These are phyloP conservation scores for Enteromius viviparus DNA, from an alignment of 2,797 vertebrate species.

Conservation along the genomic window DNA sequence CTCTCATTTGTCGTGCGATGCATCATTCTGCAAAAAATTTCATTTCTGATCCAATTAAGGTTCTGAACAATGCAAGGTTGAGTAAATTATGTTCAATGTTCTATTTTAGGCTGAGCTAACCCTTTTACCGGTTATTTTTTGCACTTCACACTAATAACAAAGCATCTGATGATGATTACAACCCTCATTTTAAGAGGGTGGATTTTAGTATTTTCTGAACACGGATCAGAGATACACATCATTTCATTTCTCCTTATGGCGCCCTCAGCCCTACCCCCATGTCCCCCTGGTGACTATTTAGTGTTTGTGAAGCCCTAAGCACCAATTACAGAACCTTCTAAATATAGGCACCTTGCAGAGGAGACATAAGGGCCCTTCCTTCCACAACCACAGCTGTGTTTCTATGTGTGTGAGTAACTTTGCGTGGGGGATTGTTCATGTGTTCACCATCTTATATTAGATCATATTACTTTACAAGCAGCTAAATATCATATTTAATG, in stretches of 20 bases:
- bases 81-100: constrained; percentile 1
- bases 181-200: not conserved
- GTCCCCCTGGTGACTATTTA: constrained; percentile 30
- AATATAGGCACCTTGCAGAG: constrained; percentile 51
- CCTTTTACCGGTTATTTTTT: not conserved
- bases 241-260: constrained; percentile 38
- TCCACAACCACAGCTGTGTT: constrained; percentile 44
- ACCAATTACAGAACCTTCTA: constrained; percentile 58
- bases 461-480: constrained; percentile 11
- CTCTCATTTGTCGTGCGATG: not conserved
- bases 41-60: not conserved
- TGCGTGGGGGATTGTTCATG: constrained; percentile 17
- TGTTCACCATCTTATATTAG: constrained; percentile 1
- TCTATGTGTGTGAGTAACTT: constrained; percentile 12
- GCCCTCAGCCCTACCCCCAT: constrained; percentile 13
- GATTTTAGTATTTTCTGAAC: constrained; percentile 10
- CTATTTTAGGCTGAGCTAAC: constrained; percentile 1
- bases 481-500: constrained; percentile 7
- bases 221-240: constrained; percentile 22
- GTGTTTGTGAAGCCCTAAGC: constrained; percentile 47
- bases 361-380: constrained; percentile 30
- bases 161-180: constrained; percentile 12
- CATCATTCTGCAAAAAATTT: not conserved
- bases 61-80: not conserved
- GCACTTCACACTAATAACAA: not conserved